Evolutionary conservation across 2,888 invertebrate species (phyloP), one percentile per base, ranked within the genome.

Genomic region (Drosophila rellima): DNA sequence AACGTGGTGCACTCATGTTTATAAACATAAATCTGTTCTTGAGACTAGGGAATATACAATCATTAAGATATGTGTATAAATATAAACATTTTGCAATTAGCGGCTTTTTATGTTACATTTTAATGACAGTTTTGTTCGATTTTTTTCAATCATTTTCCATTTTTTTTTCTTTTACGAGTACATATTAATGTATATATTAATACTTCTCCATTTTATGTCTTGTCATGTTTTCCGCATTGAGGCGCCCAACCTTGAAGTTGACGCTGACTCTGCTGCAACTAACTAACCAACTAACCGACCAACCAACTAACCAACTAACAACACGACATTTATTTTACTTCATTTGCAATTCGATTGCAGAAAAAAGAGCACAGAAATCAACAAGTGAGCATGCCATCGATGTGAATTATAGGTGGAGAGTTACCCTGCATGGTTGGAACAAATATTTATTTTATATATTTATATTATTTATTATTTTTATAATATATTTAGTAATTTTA

Each of bases 41-140:
- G 20, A 13, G 40, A n/a, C n/a, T 3, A 31, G 2, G 23, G 3
- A 26, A 13, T 52, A 37, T 50, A 15, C 37, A 37, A 51, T 37
- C 5, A n/a, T 23, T 54, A 5, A 26, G 17, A 23, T 17, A 17
- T 17, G 13, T 18, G n/a, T 48, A 15, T 50, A 17, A 50, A 17
- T 56, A 18, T 60, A 72, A 79, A 63, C 70, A 67, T 64, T 75
- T n/a, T 80, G 54, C 86, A 85, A 81, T 81, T 82, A 85, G 79
- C 86, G 63, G 80, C 82, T 80, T 81, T 81, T 85, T 82, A 81
- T 81, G 80, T 76, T 81, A 78, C 87, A 78, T 55, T 86, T 83
- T 87, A 82, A 83, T 78, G 87, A 74, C 74, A 80, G 63, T 84
- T 84, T 75, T 75, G 78, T 72, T 55, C 17, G 54, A 44, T 40